Conservation (phyloP, 2,113 vertebrate species). For the Chrysochloris asiatica region DNA sequence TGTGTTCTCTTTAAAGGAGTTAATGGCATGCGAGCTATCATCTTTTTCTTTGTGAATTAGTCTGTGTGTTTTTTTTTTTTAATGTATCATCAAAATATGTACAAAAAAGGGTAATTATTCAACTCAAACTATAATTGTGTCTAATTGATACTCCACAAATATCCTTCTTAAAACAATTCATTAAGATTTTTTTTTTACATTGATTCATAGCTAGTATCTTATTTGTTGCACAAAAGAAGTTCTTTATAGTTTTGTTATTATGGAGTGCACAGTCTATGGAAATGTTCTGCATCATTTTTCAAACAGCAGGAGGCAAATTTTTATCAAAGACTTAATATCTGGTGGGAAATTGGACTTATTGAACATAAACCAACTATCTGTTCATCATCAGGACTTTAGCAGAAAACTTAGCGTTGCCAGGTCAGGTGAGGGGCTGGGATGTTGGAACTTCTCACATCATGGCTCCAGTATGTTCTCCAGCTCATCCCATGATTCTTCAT, state of each 20-base stretch:
- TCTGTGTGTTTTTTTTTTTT: slow-evolving; percentile 60
- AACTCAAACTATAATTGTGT: slow-evolving; percentile 73
- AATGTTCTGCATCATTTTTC: neutral
- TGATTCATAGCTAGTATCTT: slow-evolving; percentile 50
- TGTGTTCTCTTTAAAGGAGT: slow-evolving; percentile 75
- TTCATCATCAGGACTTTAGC: neutral
- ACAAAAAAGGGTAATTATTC: slow-evolving; percentile 76
- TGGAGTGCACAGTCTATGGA: neutral
- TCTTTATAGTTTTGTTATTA: slow-evolving; percentile 43
- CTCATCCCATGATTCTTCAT: neutral
- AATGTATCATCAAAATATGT: slow-evolving; percentile 73
- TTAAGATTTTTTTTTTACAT: slow-evolving; percentile 58
- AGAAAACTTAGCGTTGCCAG: neutral
- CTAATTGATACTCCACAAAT: slow-evolving; percentile 76
- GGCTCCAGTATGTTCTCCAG: rapidly evolving
- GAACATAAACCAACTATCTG: neutral
- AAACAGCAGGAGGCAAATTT: neutral
- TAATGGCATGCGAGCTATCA: slow-evolving; percentile 74
- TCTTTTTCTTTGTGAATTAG: slow-evolving; percentile 72
- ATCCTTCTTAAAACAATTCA: slow-evolving; percentile 69
- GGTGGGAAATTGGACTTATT: neutral
- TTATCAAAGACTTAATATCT: neutral
- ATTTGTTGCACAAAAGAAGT: slow-evolving; percentile 41
- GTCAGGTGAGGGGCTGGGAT: neutral
- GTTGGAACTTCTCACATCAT: too few relatives aligned